Evolutionary conservation across 1,140 invertebrate genomes (phyloP), one percentile per base, ranked within the genome.

Genomic region (Spodoptera frugiperda): DNA sequence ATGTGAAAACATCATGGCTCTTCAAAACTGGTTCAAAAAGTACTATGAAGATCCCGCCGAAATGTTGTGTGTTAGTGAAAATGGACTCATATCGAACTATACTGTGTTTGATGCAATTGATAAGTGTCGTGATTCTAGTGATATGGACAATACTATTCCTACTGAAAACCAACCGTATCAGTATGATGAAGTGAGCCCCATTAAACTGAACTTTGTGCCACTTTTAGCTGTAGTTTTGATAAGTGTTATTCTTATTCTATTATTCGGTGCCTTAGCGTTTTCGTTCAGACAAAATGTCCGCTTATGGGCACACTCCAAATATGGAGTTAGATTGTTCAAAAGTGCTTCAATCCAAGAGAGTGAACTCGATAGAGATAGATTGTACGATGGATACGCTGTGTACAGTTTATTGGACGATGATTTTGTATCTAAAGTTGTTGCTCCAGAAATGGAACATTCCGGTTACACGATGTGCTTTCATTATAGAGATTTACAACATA

Each of bases 301-400:
- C 17, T 92, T 97, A 9, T 97, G 97, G 97, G 95, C 96, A 0
- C 96, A 97, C 87, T 96, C 96, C 1, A 95, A 95, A 80, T 97
- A 97, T 87, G 97, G 97, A 3, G 94, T 97, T 0, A 94, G 97
- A 55, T 91, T 98, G n/a, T 95, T 97, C 76, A 96, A 97, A 54
- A 96, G 96, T 15, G 96, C 96, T 10, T 97, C 97, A 79, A 93
- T 94, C 76, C 96, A 96, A 81, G 96, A 96, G 76, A 96, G 95
- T 88, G 96, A 96, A 84, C 82, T 94, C 77, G 97, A 98, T 87
- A 96, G 97, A 79, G 97, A 97, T 85, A 95, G 97, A 77, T 93
- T 97, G 14, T 98, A 97, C 91, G 98, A 98, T 90, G 97, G 97
- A 44, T 98, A 98, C 91, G 95, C 98, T 85, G 96, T 98, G n/a